phyloP scores from a whole-genome alignment of 2,113 vertebrate genomes.

The Kryptolebias marmoratus region DNA sequence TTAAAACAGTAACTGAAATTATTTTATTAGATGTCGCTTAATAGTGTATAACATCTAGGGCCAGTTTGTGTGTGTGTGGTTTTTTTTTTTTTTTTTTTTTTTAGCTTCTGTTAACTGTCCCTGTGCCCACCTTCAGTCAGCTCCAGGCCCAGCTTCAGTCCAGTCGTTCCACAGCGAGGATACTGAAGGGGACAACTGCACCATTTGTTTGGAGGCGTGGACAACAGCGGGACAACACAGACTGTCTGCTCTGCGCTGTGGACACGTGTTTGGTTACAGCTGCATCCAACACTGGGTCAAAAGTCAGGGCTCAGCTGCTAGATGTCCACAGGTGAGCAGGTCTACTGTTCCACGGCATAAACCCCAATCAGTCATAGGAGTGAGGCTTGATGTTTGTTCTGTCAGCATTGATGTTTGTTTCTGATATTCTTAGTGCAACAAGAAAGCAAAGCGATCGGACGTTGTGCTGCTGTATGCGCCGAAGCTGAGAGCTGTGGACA shows the following conservation, averaged over 20 bases:
- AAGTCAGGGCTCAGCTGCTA: slow-evolving; percentile 85
- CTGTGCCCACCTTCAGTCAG: slow-evolving; percentile 16
- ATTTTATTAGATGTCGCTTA: too few species aligned
- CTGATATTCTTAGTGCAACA: slow-evolving; percentile 88
- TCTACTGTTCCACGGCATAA: background rate
- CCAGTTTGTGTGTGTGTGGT: background rate
- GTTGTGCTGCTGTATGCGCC: slow-evolving; percentile 93
- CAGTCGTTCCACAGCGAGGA: background rate
- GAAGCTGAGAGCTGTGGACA: slow-evolving; percentile 89
- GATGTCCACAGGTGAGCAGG: slow-evolving; percentile 93
- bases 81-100: too few species aligned
- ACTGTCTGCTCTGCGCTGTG: slow-evolving; percentile 89
- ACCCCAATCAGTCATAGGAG: too few species aligned
- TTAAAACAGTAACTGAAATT: too few species aligned
- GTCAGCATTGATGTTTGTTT: background rate
- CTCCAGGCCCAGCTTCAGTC: background rate
- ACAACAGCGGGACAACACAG: slow-evolving; percentile 91
- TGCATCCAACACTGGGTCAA: slow-evolving; percentile 94
- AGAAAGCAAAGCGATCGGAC: slow-evolving; percentile 91
- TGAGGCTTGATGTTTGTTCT: background rate
- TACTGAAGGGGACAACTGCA: slow-evolving; percentile 88
- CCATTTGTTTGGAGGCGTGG: slow-evolving; percentile 95
- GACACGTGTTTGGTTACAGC: slow-evolving; percentile 91
- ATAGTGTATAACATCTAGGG: too few species aligned
- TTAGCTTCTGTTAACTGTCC: background rate